Evolutionary conservation across 2,888 invertebrate species (phyloP).

Genomic region (Nomada flava): DNA sequence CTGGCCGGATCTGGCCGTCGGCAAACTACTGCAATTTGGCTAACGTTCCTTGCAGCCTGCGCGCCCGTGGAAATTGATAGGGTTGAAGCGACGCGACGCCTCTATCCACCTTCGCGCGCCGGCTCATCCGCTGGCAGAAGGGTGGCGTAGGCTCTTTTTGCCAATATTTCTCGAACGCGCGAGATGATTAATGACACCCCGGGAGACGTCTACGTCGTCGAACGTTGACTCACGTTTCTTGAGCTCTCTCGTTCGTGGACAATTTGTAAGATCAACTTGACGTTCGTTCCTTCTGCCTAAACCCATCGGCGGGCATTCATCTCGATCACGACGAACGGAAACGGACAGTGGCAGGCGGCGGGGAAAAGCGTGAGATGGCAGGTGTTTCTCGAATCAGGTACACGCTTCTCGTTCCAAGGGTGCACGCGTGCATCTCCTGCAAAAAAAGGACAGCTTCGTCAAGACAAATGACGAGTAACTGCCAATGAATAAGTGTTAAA

Average conservation of each 20-base stretch:
- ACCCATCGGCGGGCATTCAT: neutral
- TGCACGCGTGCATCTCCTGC: no score
- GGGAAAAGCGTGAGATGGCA: neutral
- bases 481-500: no score
- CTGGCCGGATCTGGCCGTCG: slow-evolving; percentile 79
- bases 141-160: slow-evolving; percentile 13
- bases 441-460: no score
- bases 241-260: neutral
- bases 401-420: no score
- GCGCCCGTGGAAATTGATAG: slow-evolving; percentile 65
- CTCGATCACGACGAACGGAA: slow-evolving; percentile 1
- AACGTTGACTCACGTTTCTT: neutral
- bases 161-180: slow-evolving; percentile 34
- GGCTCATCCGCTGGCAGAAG: neutral
- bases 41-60: slow-evolving; percentile 66
- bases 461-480: no score
- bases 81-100: slow-evolving; percentile 35
- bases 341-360: neutral
- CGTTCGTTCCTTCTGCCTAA: neutral
- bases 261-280: neutral
- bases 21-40: slow-evolving; percentile 80
- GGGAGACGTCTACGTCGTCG: slow-evolving; percentile 1
- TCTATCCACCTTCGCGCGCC: neutral
- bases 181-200: slow-evolving; percentile 35
- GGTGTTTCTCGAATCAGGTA: neutral